Base-by-base conservation (phyloP, 1,140 invertebrate genomes). In the Uloborus diversus region DNA sequence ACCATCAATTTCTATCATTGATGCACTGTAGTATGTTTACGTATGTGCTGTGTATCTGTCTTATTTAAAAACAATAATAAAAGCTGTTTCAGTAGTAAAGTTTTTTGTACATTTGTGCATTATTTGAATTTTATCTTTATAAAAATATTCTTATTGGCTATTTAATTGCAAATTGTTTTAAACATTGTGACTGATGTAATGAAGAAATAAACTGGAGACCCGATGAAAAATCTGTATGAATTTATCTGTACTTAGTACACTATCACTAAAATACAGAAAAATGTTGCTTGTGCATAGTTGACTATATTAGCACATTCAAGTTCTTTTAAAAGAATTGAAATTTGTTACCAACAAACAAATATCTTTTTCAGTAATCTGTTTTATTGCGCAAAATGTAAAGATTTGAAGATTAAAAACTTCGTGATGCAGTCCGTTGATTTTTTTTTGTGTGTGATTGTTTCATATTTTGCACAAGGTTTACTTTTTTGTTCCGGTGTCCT, bases 1-100 rank as follows among this genome's bases (percentile, higher is more conserved):
- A 56, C 61, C 73, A 78, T 78, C 73, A 13, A 78, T 56, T 78
- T 78, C 73, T 78, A 65, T 65, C 51, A 76, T 65, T 78, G 73
- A 78, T 78, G 73, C 73, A 78, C 73, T 78, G 73, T 78, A 78
- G 73, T 78, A 78, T 78, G 66, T 78, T 65, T 65, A 65, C 56
- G 49, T 78, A 78, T 78, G 73, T 78, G 62, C 57, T 37, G 61
- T 78, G 73, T 78, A 66, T 78, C 61, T 78, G 61, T 78, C 61
- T 78, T 56, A 51, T 27, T 27, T 61, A n/a, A n/a, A n/a, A n/a
- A n/a, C n/a, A n/a, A n/a, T 53, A 75, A 78, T 78, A 78, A 78
- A 78, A 65, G 73, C 73, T 65, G 73, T 78, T 61, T 78, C 73
- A 65, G 73, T 78, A 78, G 73, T 78, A 61, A n/a, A n/a, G 57